These are phyloP conservation scores for Lophius americanus DNA, from an alignment of 2,797 vertebrate species.

Conservation along the genomic window DNA sequence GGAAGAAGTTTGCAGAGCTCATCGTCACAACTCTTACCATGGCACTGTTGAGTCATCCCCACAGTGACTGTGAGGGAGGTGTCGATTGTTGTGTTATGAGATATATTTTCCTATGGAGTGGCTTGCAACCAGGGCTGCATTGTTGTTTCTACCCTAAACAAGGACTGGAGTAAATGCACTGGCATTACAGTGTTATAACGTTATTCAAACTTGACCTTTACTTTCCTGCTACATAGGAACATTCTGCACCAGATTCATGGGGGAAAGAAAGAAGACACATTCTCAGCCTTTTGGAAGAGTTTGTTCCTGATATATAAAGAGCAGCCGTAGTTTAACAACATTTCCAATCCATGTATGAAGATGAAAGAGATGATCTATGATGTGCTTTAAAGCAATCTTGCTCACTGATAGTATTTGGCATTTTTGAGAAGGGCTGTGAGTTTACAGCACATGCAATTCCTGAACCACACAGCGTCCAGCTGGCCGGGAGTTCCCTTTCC, in stretches of 20 bases:
- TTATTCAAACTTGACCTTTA: not conserved
- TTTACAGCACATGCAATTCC: conserved; percentile 19
- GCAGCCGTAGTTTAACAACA: conserved; percentile 39
- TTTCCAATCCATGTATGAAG: conserved; percentile 17
- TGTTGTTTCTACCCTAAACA: conserved; percentile 23
- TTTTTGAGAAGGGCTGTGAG: conserved; percentile 28
- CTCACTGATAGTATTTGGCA: conserved; percentile 38
- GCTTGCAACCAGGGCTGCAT: conserved; percentile 12
- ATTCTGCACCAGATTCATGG: not conserved
- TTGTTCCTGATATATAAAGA: conserved; percentile 9
- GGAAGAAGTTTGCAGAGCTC: too few species aligned
- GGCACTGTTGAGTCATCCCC: conserved; percentile 32
- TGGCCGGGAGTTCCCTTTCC: conserved; percentile 53
- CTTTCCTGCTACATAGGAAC: not conserved
- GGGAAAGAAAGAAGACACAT: too few species aligned
- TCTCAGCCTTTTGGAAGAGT: not conserved
- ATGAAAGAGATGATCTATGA: conserved; percentile 11
- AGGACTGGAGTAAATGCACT: not conserved
- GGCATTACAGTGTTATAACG: not conserved
- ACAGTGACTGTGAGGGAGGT: conserved; percentile 33
- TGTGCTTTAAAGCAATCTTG: conserved; percentile 31
- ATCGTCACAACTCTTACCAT: not conserved
- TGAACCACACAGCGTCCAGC: conserved; percentile 43
- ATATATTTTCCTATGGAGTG: conserved; percentile 32
- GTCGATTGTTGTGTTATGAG: conserved; percentile 22